Evolutionary conservation across 2,888 invertebrate species (phyloP), one percentile per base, ranked within the genome.

Genomic region (Aleiodes leptofemur): DNA sequence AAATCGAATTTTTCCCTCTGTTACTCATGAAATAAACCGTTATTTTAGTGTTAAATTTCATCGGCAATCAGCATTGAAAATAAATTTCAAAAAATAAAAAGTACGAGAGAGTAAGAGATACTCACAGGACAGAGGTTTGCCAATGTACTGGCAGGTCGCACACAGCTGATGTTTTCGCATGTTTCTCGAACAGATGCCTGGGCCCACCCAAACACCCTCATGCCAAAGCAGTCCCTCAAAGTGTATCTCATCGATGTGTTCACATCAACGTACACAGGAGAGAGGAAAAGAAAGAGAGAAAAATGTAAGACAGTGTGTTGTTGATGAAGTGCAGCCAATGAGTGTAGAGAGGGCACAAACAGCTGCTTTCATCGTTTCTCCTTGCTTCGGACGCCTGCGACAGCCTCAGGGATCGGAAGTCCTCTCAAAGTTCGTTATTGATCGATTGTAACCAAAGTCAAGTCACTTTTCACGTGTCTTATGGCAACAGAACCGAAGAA

Each of bases 111-210:
- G n/a, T n/a, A n/a, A n/a, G n/a, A 34, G 16, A 14, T 14, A 69
- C 23, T 23, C 23, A 23, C 2, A 23, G 23, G 5, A 59, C n/a
- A 57, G 48, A 38, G 48, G 9, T 57, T 70, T 57, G 43, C 43
- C 43, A 23, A 48, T 8, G 43, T 29, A 34, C 50, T 68, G 23
- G 68, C 31, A 50, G 50, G 51, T 68, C 51, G 80, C 80, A 81
- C 81, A 83, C 84, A 86, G 86, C 85, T 86, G 85, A 84, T 85
- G 84, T 84, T 85, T 86, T 86, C 84, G 86, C 84, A 83, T 82
- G 83, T 82, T 79, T 77, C 69, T 75, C n/a, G 83, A 84, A 84
- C 86, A 86, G 86, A 85, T 85, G 86, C 85, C 82, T 78, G 66
- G 56, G 57, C 72, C 72, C 71, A 77, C 73, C 70, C 43, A 43